A percentile compares a stretch with the other conserved stretches of the same genome.
These are phyloP conservation scores for Catocala sponsa DNA, from an alignment of 2,888 invertebrate species.

Conservation along the genomic window DNA sequence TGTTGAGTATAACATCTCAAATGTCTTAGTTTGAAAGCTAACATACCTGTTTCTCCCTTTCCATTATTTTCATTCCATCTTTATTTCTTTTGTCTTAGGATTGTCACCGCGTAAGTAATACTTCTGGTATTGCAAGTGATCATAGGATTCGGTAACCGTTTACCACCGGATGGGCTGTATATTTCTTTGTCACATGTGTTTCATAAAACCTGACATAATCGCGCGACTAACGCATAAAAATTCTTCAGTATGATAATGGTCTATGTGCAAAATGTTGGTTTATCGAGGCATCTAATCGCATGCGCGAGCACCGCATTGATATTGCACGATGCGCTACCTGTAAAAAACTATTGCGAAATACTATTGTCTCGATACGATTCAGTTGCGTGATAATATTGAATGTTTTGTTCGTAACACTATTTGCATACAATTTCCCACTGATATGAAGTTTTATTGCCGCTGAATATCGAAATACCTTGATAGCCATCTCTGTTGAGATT, in stretches of 20 bases:
- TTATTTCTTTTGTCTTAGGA: no score
- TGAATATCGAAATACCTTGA: conserved; percentile 37
- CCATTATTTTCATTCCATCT: no score
- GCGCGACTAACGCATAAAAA: neutral
- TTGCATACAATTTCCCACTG: conserved; percentile 47
- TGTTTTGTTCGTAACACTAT: conserved; percentile 38
- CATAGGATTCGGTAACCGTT: no score
- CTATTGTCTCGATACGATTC: conserved; percentile 69
- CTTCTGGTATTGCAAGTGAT: no score
- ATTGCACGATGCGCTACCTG: conserved; percentile 66
- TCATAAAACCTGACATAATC: no score
- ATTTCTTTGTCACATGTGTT: no score
- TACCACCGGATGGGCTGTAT: no score
- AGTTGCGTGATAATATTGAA: conserved; percentile 55
- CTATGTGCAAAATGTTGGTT: conserved; percentile 56
- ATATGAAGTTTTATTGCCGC: conserved; percentile 19
- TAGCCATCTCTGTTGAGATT: conserved; percentile 34
- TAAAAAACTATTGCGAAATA: conserved; percentile 64
- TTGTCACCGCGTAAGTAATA: no score
- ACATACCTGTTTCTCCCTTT: no score
- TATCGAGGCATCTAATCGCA: conserved; percentile 74
- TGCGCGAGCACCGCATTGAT: conserved; percentile 67
- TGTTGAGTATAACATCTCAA: no score
- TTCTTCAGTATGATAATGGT: conserved; percentile 11
- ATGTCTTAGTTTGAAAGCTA: no score